Percentiles rank a stretch among this genome's conserved stretches.
Conservation (phyloP, 2,888 invertebrate genomes). For the Cephus pygmeus region DNA sequence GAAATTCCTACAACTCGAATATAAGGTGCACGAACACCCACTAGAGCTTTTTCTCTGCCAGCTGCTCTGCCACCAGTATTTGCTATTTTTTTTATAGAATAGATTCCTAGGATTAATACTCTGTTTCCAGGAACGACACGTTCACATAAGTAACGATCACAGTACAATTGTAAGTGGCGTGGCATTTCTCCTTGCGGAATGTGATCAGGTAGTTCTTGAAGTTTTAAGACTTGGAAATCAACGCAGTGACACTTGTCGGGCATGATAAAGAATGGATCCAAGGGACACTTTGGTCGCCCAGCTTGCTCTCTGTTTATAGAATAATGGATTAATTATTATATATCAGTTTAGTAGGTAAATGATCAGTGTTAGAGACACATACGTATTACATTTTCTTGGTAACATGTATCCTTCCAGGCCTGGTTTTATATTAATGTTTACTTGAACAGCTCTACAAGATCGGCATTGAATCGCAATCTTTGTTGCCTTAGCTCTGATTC, state of each 20-base stretch:
- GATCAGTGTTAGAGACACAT: conserved; percentile 61
- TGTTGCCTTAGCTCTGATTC: conserved; percentile 95
- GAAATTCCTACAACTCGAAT: conserved; percentile 93
- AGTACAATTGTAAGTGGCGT: conserved; percentile 92
- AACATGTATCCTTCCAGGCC: conserved; percentile 96
- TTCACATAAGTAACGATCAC: conserved; percentile 94
- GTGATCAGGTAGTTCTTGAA: conserved; percentile 95
- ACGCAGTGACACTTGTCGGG: conserved; percentile 98
- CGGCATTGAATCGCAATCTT: conserved; percentile 96
- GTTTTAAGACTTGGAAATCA: conserved; percentile 97
- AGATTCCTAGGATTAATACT: conserved; percentile 93
- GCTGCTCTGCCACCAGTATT: conserved; percentile 74
- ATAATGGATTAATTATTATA: not conserved
- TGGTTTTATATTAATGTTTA: conserved; percentile 90
- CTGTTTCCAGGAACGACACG: conserved; percentile 96
- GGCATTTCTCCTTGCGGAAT: conserved; percentile 99
- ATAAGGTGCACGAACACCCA: conserved; percentile 95
- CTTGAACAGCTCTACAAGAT: conserved; percentile 88
- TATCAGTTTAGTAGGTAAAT: conserved; percentile 6
- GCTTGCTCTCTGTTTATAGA: conserved; percentile 81
- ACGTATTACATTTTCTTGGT: conserved; percentile 95
- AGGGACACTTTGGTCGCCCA: conserved; percentile 90
- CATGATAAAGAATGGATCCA: conserved; percentile 98
- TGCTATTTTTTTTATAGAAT: conserved; percentile 91
- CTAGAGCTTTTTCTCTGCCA: conserved; percentile 80